Base-by-base conservation (phyloP, 2,113 vertebrate genomes). In the Strix uralensis region DNA sequence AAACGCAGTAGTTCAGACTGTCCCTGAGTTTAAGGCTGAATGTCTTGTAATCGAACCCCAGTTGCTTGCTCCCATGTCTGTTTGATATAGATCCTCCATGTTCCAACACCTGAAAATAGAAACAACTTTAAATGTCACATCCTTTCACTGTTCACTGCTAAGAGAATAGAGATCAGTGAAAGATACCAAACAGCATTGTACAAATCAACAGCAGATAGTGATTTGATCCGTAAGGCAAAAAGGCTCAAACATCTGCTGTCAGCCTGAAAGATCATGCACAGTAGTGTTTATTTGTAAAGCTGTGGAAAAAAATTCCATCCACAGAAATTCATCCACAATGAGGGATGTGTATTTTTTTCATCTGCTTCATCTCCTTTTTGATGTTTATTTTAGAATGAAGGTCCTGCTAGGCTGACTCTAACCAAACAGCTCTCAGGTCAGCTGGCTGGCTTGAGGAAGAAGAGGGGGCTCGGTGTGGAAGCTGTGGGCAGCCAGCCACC, bases 101-200 rank as follows among this genome's bases (percentile, higher is more conserved):
- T 78, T n/a, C 52, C 25, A 77, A 73, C 34, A 90, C 75, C 36
- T 91, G 81, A 71, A 96, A 97, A 95, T 26, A 97, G 91, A 96
- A 97, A 88, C 30, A 79, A 58, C n/a, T 96, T 96, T 89, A 91
- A 90, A 83, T 54, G 66, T 84, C 88, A 80, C 36, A 55, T 95
- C 47, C 51, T 96, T 96, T 95, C 70, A 49, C 83, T 92, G 32
- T 81, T 81, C 9, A 6, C 44, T 51, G 38, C 70, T 75, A 54
- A 92, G 62, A 96, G 66, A 91, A 57, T 34, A 42, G 65, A 63
- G 29, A 92, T 55, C n/a, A 65, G 51, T 70, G 67, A 94, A 62
- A 74, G 75, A 90, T 44, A 49, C 32, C 29, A 58, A 91, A 47
- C 29, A 92, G 11, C 5, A 14, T 10, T 65, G 29, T 77, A 70